Evolutionary conservation across 2,797 vertebrate genomes (phyloP).

Genomic region (Poecilia picta): DNA sequence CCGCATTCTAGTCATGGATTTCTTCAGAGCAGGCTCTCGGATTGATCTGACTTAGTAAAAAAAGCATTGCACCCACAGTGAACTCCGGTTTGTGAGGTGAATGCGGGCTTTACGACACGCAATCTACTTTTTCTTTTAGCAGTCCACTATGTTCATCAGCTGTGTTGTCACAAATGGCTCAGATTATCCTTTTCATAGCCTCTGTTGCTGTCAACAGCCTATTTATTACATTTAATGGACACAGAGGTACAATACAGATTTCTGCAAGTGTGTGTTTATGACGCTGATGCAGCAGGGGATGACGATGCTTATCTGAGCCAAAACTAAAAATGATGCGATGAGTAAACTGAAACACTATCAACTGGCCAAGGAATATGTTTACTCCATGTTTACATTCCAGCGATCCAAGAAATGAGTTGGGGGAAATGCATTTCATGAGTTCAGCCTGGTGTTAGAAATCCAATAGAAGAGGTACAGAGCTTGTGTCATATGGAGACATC

Average conservation of each 20-base stretch:
- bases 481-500: slow-evolving; percentile 59
- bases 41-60: slow-evolving; percentile 76
- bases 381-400: slow-evolving; percentile 83
- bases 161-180: slow-evolving; percentile 79
- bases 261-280: slow-evolving; percentile 50
- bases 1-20: slow-evolving; percentile 74
- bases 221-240: slow-evolving; percentile 48
- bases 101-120: slow-evolving; percentile 55
- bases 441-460: slow-evolving; percentile 58
- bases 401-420: slow-evolving; percentile 64
- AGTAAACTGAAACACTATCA: slow-evolving; percentile 76
- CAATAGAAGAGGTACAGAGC: slow-evolving; percentile 63
- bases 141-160: slow-evolving; percentile 67
- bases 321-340: slow-evolving; percentile 57
- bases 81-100: slow-evolving; percentile 50
- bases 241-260: slow-evolving; percentile 56
- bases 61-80: slow-evolving; percentile 60
- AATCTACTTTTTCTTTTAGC: slow-evolving; percentile 46
- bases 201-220: slow-evolving; percentile 57
- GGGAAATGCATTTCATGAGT: slow-evolving; percentile 54
- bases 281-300: slow-evolving; percentile 62
- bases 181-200: slow-evolving; percentile 71
- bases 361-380: slow-evolving; percentile 82
- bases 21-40: slow-evolving; percentile 83
- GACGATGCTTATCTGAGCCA: slow-evolving; percentile 75